phyloP scores from a whole-genome alignment of 1,140 invertebrate genomes.

The Gonatopus flavifemur region DNA sequence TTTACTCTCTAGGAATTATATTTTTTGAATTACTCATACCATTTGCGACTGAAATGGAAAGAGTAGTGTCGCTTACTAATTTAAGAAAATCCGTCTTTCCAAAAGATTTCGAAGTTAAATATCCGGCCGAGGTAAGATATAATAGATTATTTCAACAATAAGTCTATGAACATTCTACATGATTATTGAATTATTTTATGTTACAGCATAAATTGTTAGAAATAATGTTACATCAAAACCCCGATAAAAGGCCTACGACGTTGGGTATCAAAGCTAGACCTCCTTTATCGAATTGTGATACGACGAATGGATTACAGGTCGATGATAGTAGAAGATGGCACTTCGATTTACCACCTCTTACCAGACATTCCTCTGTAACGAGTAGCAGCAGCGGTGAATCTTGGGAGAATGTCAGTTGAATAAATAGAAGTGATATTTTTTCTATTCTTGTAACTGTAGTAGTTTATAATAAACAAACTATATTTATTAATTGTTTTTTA shows the following conservation, averaged over 20 bases:
- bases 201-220: conserved; percentile 72
- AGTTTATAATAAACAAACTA: neutral
- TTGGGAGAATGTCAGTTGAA: conserved; percentile 26
- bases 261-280: conserved; percentile 65
- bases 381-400: conserved; percentile 36
- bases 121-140: conserved; percentile 69
- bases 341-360: conserved; percentile 54
- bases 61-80: conserved; percentile 65
- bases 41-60: conserved; percentile 89
- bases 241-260: conserved; percentile 74
- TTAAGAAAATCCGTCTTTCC: conserved; percentile 74
- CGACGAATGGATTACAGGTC: conserved; percentile 14
- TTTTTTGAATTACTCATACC: conserved; percentile 89
- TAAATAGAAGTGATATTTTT: conserved; percentile 2
- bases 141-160: neutral
- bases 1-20: conserved; percentile 93
- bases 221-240: conserved; percentile 75
- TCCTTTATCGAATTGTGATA: conserved; percentile 47
- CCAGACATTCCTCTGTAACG: conserved; percentile 44
- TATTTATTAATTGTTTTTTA: neutral
- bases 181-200: conserved; percentile 18
- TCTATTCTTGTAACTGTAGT: neutral
- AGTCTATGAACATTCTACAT: neutral
- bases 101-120: conserved; percentile 64
- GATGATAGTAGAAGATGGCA: conserved; percentile 46